Conservation (phyloP, 2,797 vertebrate species). For the Tangara arthus region DNA sequence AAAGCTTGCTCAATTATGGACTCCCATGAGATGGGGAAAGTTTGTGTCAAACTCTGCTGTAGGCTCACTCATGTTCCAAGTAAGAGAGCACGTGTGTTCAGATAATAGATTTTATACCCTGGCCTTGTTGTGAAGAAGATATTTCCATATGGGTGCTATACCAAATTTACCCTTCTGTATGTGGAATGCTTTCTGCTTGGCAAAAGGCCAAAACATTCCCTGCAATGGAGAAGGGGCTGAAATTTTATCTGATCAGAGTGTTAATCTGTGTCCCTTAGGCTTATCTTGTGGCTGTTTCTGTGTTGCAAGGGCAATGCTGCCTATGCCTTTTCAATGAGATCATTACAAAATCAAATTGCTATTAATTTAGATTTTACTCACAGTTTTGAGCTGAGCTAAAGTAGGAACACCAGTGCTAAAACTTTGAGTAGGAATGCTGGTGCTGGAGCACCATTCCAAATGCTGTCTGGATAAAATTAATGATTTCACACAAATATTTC, state of each 20-base stretch:
- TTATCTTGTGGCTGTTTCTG: conserved; percentile 57
- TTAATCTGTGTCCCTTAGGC: conserved; percentile 61
- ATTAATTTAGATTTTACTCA: conserved; percentile 68
- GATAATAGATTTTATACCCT: not conserved
- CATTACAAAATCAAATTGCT: conserved; percentile 70
- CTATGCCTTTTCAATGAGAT: conserved; percentile 74
- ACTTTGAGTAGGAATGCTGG: not conserved
- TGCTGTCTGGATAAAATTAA: conserved; percentile 9
- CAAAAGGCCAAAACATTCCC: conserved; percentile 46
- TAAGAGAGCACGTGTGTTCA: not conserved
- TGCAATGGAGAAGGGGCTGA: conserved; percentile 65
- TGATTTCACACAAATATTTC: conserved; percentile 15
- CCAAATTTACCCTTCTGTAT: not conserved
- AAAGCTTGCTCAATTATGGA: not conserved
- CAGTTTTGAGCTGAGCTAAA: conserved; percentile 57
- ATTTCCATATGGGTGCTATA: conserved; percentile 23
- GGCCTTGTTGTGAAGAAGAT: not conserved
- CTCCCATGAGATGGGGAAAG: not conserved
- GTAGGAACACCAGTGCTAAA: conserved; percentile 39
- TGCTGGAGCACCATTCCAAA: not conserved
- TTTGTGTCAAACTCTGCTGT: not conserved
- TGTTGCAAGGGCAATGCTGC: conserved; percentile 4
- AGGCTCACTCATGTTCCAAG: not conserved
- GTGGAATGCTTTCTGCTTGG: conserved; percentile 24
- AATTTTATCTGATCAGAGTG: conserved; percentile 65